Evolutionary conservation across 2,797 vertebrate species (phyloP).

Genomic region (Momotus momota): DNA sequence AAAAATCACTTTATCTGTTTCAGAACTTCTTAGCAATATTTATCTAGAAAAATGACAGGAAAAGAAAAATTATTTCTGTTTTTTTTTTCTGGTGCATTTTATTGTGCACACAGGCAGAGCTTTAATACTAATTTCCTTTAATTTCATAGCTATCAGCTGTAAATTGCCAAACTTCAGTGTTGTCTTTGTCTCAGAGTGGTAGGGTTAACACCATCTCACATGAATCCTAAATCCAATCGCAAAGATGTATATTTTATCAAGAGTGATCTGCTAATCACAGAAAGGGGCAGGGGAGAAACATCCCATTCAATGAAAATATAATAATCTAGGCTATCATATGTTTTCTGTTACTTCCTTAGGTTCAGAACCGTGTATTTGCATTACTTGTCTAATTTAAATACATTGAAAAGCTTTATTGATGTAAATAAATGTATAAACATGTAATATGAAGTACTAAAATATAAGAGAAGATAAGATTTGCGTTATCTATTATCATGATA

Average conservation of each 20-base stretch:
- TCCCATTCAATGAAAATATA: not conserved
- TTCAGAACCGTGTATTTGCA: not conserved
- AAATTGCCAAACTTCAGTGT: not conserved
- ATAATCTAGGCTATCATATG: not conserved
- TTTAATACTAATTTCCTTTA: not conserved
- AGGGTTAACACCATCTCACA: not conserved
- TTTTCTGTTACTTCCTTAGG: not conserved
- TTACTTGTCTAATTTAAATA: not conserved
- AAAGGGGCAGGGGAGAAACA: fast-evolving
- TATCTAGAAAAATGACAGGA: not conserved
- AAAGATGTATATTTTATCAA: not conserved
- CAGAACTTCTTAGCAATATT: not conserved
- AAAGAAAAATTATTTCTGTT: not conserved
- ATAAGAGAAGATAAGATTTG: not conserved
- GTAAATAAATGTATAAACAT: not conserved
- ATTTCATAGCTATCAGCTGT: not conserved
- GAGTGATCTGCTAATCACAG: not conserved
- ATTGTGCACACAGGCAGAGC: not conserved
- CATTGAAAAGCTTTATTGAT: not conserved
- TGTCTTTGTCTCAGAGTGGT: not conserved
- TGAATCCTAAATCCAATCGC: not conserved
- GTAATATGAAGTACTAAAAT: not conserved
- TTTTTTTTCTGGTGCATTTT: not conserved
- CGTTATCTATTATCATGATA: not conserved
- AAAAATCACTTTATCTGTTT: not conserved